phyloP scores from a whole-genome alignment of 92 coral and sea anemone species.

The Heliopora coerulea region DNA sequence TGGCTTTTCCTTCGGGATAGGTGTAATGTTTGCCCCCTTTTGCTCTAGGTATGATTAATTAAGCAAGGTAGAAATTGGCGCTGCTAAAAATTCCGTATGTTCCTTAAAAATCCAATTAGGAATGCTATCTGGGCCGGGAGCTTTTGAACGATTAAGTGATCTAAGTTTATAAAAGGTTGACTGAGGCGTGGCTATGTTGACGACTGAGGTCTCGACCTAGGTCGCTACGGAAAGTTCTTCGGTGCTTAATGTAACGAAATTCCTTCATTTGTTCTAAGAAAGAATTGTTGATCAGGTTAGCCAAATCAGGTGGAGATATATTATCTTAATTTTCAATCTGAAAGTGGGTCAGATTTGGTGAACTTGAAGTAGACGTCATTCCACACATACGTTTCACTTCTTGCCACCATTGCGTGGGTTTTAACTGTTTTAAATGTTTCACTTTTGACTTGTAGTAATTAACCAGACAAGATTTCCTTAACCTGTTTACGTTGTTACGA shows the following conservation, averaged over 20 bases:
- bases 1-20: no score
- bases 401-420: slow-evolving; percentile 32
- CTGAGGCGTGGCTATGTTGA: not conserved
- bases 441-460: slow-evolving; percentile 16
- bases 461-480: slow-evolving; percentile 20
- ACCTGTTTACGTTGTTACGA: slow-evolving; percentile 27
- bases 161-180: not conserved
- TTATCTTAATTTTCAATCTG: slow-evolving; percentile 12
- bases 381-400: no score
- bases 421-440: slow-evolving; percentile 21
- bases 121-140: slow-evolving; percentile 16
- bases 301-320: slow-evolving; percentile 18
- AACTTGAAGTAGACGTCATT: slow-evolving; percentile 4
- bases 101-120: slow-evolving; percentile 13
- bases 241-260: not conserved
- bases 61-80: not conserved
- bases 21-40: no score
- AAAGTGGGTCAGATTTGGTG: not conserved
- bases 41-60: no score
- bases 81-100: not conserved
- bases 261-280: slow-evolving; percentile 34
- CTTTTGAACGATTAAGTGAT: not conserved
- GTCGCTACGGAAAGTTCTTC: no score
- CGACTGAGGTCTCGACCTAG: no score
- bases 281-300: slow-evolving; percentile 4